phyloP scores from a whole-genome alignment of 2,888 invertebrate species.

The Melanotus villosus region DNA sequence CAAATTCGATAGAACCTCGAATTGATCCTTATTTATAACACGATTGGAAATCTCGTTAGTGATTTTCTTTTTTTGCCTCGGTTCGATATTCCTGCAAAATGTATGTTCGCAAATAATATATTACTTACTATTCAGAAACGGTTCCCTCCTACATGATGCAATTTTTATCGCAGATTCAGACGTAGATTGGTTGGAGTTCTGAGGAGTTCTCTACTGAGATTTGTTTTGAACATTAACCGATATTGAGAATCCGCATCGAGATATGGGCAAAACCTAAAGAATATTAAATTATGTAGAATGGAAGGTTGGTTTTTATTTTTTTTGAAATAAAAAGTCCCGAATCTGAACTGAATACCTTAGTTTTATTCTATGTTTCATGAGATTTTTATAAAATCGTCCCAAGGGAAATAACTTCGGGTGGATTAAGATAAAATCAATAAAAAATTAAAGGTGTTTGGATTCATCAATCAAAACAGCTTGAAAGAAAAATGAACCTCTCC shows the following conservation, averaged over 20 bases:
- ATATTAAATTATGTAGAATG: conserved; percentile 2
- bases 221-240: neutral
- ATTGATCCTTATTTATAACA: conserved; percentile 21
- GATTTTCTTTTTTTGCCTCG: conserved; percentile 2
- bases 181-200: conserved; percentile 1
- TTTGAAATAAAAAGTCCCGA: too few relatives aligned
- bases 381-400: too few relatives aligned
- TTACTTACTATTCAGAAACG: conserved; percentile 13
- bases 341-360: too few relatives aligned
- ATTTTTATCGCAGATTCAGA: neutral
- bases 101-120: conserved; percentile 14
- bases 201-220: neutral
- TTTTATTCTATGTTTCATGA: too few relatives aligned
- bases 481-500: too few relatives aligned
- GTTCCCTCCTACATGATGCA: neutral
- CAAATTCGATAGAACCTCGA: conserved; percentile 1
- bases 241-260: neutral
- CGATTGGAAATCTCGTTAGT: neutral
- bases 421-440: too few relatives aligned
- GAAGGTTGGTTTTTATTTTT: neutral
- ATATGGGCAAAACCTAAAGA: neutral
- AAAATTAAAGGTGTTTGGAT: too few relatives aligned
- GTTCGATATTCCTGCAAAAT: conserved; percentile 9
- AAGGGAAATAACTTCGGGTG: too few relatives aligned
- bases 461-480: too few relatives aligned